phyloP scores from a whole-genome alignment of 2,113 vertebrate genomes.

The Daubentonia madagascariensis region DNA sequence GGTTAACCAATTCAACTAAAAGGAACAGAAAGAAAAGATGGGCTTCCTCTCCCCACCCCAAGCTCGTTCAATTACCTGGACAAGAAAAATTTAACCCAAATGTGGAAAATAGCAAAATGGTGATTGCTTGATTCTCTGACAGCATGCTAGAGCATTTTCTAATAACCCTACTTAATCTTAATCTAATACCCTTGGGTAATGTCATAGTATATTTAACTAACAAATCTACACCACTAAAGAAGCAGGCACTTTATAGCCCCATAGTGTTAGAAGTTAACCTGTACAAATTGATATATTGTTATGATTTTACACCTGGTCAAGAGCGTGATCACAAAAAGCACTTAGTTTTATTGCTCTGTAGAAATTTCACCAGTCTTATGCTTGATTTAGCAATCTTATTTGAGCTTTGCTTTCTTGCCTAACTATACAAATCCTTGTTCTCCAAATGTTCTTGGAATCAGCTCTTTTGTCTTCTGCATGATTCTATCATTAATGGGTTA shows the following conservation, averaged over 20 bases:
- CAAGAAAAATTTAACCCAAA: neutral
- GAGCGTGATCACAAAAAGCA: neutral
- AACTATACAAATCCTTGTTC: neutral
- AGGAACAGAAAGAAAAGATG: neutral
- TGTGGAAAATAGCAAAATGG: neutral
- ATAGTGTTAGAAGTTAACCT: neutral
- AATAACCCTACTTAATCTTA: neutral
- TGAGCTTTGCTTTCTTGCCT: neutral
- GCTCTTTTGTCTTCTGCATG: neutral
- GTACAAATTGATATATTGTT: neutral
- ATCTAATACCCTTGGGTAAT: neutral
- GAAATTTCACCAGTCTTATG: neutral
- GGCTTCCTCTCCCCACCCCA: neutral
- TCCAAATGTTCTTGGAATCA: neutral
- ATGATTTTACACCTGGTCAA: neutral
- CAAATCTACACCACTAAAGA: neutral
- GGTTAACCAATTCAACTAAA: neutral
- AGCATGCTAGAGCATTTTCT: neutral
- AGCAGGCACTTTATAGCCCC: neutral
- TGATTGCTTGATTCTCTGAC: neutral
- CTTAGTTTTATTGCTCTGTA: neutral
- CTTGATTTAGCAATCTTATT: neutral
- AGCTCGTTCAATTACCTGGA: neutral
- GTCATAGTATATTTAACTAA: neutral
- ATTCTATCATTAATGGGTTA: neutral